Conservation (phyloP, 1,140 invertebrate genomes). For the Trichomalopsis sarcophagae region DNA sequence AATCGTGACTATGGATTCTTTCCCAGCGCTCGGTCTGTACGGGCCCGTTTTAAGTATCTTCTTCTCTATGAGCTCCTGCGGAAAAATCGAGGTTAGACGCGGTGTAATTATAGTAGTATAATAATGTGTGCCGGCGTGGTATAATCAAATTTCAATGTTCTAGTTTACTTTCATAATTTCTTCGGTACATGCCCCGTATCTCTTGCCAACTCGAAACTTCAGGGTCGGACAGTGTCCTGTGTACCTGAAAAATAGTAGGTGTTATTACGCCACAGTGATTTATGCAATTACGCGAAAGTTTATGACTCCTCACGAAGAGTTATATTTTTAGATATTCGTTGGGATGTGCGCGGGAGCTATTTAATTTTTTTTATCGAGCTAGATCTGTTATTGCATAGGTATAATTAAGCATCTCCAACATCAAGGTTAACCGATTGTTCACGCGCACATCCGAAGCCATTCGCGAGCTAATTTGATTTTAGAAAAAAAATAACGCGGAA, state of each 20-base stretch:
- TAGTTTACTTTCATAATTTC: constrained; percentile 79
- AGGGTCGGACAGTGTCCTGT: constrained; percentile 85
- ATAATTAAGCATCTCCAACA: not conserved
- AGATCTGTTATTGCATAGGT: not conserved
- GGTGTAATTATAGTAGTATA: constrained; percentile 9
- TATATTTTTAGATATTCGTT: too few species aligned
- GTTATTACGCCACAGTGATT: not conserved
- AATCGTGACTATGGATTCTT: constrained; percentile 58
- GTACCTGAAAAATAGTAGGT: constrained; percentile 75
- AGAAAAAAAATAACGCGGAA: not conserved
- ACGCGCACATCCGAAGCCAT: too few species aligned
- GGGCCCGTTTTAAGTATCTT: constrained; percentile 71
- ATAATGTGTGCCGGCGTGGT: not conserved
- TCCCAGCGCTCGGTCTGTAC: constrained; percentile 62
- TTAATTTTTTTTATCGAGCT: not conserved
- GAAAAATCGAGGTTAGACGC: not conserved
- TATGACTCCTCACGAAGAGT: too few species aligned
- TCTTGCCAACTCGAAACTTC: constrained; percentile 82
- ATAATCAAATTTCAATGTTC: constrained; percentile 29
- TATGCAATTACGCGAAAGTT: not conserved
- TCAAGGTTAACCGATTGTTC: not conserved
- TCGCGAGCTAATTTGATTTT: not conserved
- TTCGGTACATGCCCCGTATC: constrained; percentile 82
- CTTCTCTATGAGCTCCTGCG: constrained; percentile 74
- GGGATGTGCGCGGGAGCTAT: too few species aligned